These are phyloP conservation scores for Stegodyphus mimosarum DNA, from an alignment of 1,140 invertebrate genomes.

Conservation along the genomic window DNA sequence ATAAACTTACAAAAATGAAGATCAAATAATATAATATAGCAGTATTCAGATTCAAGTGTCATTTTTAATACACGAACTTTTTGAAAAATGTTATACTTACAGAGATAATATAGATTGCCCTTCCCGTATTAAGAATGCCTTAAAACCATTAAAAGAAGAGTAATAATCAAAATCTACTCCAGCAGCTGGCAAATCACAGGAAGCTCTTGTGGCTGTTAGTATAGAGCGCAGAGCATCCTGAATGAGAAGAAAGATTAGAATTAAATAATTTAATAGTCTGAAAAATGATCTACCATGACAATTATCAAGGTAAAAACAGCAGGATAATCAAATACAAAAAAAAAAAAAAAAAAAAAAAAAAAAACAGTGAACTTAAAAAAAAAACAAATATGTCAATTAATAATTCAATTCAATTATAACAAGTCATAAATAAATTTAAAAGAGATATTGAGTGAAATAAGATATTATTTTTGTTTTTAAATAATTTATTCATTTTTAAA, in stretches of 20 bases:
- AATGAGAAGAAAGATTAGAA: constrained; percentile 43
- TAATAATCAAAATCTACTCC: constrained; percentile 79
- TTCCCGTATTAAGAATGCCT: constrained; percentile 73
- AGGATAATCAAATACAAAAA: no score
- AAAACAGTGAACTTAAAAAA: no score
- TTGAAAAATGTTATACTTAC: constrained; percentile 67
- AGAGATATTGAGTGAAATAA: no score
- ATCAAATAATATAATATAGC: not conserved
- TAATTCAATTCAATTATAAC: no score
- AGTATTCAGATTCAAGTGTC: no score
- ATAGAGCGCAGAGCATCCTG: constrained; percentile 68
- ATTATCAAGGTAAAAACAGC: no score
- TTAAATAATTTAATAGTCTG: not conserved
- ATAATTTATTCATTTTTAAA: no score
- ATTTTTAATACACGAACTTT: not conserved
- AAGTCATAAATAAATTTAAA: no score
- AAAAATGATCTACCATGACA: no score
- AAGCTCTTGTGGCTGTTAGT: constrained; percentile 75
- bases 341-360: no score
- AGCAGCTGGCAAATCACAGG: constrained; percentile 76
- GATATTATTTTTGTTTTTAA: no score
- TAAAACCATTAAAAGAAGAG: constrained; percentile 77
- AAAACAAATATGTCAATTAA: no score
- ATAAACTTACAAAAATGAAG: not conserved
- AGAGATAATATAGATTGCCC: constrained; percentile 71